phyloP scores from a whole-genome alignment of 2,113 vertebrate species.

The Solenodon paradoxus region DNA sequence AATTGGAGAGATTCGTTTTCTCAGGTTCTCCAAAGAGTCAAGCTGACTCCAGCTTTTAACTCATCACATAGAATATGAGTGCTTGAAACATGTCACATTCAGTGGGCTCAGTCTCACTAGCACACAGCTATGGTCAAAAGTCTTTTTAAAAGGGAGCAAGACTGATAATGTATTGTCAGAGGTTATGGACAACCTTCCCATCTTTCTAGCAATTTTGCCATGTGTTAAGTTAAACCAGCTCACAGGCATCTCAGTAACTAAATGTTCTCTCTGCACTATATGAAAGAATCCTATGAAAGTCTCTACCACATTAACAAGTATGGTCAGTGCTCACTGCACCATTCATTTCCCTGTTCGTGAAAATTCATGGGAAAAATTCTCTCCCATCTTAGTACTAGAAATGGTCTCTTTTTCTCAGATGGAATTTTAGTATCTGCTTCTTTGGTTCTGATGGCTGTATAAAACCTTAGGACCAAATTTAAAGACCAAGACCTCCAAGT shows the following conservation, averaged over 20 bases:
- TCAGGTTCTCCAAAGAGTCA: not conserved
- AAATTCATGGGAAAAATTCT: not conserved
- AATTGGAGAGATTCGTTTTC: not conserved
- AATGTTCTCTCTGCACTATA: not conserved
- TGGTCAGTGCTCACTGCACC: fast-evolving
- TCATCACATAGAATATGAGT: not conserved
- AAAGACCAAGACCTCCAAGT: not conserved
- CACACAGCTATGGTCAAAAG: not conserved
- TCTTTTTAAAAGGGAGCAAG: not conserved
- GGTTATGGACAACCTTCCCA: too few species aligned
- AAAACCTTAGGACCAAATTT: not conserved
- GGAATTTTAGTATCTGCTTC: not conserved
- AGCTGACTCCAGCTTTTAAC: not conserved
- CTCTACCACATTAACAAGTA: not conserved
- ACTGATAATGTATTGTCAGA: not conserved
- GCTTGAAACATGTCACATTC: not conserved
- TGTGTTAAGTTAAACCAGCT: not conserved
- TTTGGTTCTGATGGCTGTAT: not conserved
- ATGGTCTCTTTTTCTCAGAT: not conserved
- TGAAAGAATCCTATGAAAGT: not conserved
- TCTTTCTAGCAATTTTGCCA: not conserved
- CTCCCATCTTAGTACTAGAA: not conserved
- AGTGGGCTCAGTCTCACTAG: not conserved
- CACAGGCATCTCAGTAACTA: not conserved
- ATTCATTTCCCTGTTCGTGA: not conserved